A percentile compares a stretch with the other conserved stretches of the same genome.
phyloP scores from a whole-genome alignment of 2,113 vertebrate species.

The Callionymus lyra region DNA sequence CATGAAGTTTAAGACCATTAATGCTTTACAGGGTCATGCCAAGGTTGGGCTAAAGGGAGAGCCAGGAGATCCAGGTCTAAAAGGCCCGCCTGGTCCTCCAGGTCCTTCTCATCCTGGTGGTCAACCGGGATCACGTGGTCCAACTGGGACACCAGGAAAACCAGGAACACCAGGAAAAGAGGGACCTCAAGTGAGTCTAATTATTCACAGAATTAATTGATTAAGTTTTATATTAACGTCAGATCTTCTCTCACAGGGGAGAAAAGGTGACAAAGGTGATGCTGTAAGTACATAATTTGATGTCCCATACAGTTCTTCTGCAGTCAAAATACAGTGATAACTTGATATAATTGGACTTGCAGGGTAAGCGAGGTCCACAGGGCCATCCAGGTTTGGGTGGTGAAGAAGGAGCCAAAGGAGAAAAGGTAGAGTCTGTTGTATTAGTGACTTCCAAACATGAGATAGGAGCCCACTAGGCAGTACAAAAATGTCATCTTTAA shows the following conservation, averaged over 20 bases:
- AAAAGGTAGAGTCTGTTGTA: slow-evolving; percentile 64
- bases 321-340: background rate
- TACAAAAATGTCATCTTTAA: too few species aligned
- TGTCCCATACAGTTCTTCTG: background rate
- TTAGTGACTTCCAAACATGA: too few species aligned
- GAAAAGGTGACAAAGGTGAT: slow-evolving; percentile 55
- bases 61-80: slow-evolving; percentile 52
- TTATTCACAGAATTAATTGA: background rate
- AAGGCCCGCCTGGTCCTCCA: slow-evolving; percentile 49
- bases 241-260: slow-evolving; percentile 42
- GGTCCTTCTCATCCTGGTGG: slow-evolving; percentile 24
- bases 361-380: slow-evolving; percentile 62
- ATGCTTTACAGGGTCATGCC: slow-evolving; percentile 18
- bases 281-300: slow-evolving; percentile 40
- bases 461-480: too few species aligned
- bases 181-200: slow-evolving; percentile 46
- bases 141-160: slow-evolving; percentile 38
- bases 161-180: slow-evolving; percentile 48
- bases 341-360: slow-evolving; percentile 15
- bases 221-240: background rate
- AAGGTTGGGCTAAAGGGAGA: slow-evolving; percentile 53
- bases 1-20: background rate
- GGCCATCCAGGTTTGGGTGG: slow-evolving; percentile 62
- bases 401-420: slow-evolving; percentile 66
- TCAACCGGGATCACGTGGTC: slow-evolving; percentile 44